phyloP scores from a whole-genome alignment of 2,797 vertebrate species.

The Lophura swinhoii region DNA sequence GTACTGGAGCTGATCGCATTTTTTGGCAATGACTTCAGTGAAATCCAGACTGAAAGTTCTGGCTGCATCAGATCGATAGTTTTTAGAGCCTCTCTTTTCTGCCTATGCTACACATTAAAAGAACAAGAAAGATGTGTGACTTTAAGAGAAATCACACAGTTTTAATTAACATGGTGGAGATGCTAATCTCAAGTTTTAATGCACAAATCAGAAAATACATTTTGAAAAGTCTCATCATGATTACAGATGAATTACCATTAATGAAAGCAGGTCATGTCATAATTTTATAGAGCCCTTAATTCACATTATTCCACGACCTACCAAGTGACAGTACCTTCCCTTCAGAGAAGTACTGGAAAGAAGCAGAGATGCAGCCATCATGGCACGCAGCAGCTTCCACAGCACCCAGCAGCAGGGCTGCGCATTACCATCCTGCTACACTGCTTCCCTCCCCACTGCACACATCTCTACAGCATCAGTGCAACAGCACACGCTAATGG shows the following conservation, averaged over 20 bases:
- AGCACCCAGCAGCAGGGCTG: not conserved
- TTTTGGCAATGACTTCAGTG: not conserved
- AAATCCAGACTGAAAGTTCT: not conserved
- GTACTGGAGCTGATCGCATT: not conserved
- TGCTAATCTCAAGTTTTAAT: not conserved
- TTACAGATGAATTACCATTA: not conserved
- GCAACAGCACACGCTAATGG: not conserved
- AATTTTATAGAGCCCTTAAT: not conserved
- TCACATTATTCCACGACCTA: not conserved
- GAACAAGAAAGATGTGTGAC: not conserved
- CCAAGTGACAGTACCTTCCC: not conserved
- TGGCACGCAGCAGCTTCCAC: fast-evolving
- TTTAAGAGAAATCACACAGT: not conserved
- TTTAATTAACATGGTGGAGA: not conserved
- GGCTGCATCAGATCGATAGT: not conserved
- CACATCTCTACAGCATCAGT: fast-evolving
- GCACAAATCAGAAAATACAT: not conserved
- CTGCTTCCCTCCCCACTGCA: not conserved
- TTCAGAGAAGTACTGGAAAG: not conserved
- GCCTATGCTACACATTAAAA: not conserved
- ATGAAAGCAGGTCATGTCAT: not conserved
- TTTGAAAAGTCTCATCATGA: not conserved
- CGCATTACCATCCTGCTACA: fast-evolving
- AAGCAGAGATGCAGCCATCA: not conserved
- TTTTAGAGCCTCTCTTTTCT: not conserved